A percentile compares a stretch with the other conserved stretches of the same genome.
phyloP scores from a whole-genome alignment of 1,140 invertebrate genomes.

The Microplitis demolitor region DNA sequence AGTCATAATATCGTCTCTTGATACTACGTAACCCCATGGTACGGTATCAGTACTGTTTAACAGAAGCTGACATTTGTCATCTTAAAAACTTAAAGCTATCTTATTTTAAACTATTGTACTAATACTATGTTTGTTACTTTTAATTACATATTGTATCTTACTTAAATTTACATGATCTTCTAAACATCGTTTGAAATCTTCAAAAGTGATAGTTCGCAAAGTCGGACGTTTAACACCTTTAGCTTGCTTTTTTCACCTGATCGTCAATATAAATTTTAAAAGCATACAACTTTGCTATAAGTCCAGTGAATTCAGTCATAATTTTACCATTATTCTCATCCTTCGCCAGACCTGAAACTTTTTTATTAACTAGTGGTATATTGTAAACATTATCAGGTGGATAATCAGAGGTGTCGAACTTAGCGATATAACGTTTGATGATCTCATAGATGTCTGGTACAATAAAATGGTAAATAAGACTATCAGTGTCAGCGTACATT shows the following conservation, averaged over 20 bases:
- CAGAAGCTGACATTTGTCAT: slow-evolving; percentile 14
- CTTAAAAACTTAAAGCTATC: background rate
- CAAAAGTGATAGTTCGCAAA: slow-evolving; percentile 10
- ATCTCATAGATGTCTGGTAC: too few relatives aligned
- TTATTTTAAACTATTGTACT: slow-evolving; percentile 13
- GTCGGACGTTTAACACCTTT: slow-evolving; percentile 25
- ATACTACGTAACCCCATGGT: slow-evolving; percentile 1
- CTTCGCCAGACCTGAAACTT: too few relatives aligned
- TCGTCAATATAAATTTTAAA: background rate
- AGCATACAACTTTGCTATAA: too few relatives aligned
- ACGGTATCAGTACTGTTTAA: slow-evolving; percentile 14
- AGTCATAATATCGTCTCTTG: background rate
- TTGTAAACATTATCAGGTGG: too few relatives aligned
- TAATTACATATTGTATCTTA: too few relatives aligned
- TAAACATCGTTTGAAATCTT: slow-evolving; percentile 24
- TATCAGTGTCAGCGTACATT: too few relatives aligned
- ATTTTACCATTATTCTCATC: too few relatives aligned
- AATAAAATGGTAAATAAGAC: too few relatives aligned
- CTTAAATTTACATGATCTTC: background rate
- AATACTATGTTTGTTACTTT: background rate
- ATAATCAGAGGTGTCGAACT: too few relatives aligned
- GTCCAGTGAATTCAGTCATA: too few relatives aligned
- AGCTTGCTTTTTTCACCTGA: slow-evolving; percentile 4
- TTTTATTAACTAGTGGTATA: too few relatives aligned
- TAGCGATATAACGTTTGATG: too few relatives aligned